A percentile compares a stretch with the other conserved stretches of the same genome.
These are phyloP conservation scores for Myotis yumanensis DNA, from an alignment of 2,113 vertebrate species.

Conservation along the genomic window DNA sequence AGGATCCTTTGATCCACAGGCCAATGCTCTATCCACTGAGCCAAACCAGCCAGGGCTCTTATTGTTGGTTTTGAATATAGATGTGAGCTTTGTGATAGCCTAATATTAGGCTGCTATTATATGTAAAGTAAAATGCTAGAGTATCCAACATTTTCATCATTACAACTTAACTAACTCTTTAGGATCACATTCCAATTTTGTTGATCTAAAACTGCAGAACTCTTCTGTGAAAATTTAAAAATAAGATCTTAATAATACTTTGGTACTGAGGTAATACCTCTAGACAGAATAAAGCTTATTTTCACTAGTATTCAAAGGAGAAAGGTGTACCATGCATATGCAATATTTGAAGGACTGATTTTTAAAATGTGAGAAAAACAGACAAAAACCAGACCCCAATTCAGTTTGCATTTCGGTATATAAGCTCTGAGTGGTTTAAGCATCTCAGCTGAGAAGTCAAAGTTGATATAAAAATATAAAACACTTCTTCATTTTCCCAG, in stretches of 20 bases:
- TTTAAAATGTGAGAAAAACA: not conserved
- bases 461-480: conserved; percentile 52
- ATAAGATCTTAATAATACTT: conserved; percentile 24
- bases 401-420: not conserved
- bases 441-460: conserved; percentile 25
- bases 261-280: not conserved
- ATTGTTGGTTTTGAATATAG: not conserved
- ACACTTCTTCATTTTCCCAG: conserved; percentile 52
- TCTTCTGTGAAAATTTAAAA: not conserved
- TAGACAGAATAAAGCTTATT: conserved; percentile 3
- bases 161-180: not conserved
- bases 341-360: not conserved
- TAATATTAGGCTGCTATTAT: not conserved
- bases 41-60: too few species aligned
- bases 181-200: not conserved
- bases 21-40: too few species aligned
- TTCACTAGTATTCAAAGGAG: conserved; percentile 47
- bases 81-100: not conserved
- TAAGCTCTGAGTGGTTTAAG: not conserved
- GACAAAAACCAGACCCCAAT: not conserved
- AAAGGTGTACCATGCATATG: not conserved
- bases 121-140: not conserved
- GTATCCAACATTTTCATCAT: not conserved
- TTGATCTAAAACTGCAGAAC: not conserved
- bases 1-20: too few species aligned